A percentile compares a stretch with the other conserved stretches of the same genome.
These are phyloP conservation scores for Oscheius sp. DNA, from an alignment of 2,888 invertebrate species.

Conservation along the genomic window DNA sequence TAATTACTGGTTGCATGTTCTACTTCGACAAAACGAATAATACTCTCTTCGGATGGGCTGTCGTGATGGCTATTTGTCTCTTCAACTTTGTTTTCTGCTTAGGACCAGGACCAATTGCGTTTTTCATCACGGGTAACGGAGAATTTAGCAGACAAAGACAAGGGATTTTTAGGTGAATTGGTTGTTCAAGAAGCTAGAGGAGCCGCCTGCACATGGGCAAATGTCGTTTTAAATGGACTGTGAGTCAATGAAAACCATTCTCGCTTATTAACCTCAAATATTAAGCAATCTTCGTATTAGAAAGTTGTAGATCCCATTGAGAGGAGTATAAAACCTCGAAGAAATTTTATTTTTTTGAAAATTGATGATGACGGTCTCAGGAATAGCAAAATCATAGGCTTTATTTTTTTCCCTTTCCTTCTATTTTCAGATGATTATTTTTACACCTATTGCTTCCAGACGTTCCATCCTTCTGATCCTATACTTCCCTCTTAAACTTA, in stretches of 20 bases:
- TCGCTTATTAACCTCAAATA: too few species aligned
- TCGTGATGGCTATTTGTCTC: conserved; percentile 32
- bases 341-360: too few species aligned
- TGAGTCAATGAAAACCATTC: too few species aligned
- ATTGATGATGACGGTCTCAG: too few species aligned
- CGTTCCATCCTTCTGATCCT: conserved; percentile 32
- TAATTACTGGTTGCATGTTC: conserved; percentile 46
- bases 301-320: too few species aligned
- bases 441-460: too few species aligned
- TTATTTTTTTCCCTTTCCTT: too few species aligned
- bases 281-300: too few species aligned
- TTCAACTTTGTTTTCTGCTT: conserved; percentile 38
- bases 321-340: too few species aligned
- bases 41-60: conserved; percentile 27
- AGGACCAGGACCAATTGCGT: conserved; percentile 36
- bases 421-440: too few species aligned
- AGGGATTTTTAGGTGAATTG: conserved; percentile 28
- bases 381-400: too few species aligned
- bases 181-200: conserved; percentile 31
- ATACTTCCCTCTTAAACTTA: conserved; percentile 32
- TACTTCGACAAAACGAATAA: conserved; percentile 33
- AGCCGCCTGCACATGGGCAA: conserved; percentile 38
- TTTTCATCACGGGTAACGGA: conserved; percentile 34
- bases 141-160: background rate
- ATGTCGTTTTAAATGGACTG: conserved; percentile 30